Evolutionary conservation across 1,140 invertebrate genomes (phyloP), one percentile per base, ranked within the genome.

Genomic region (Teleopsis dalmanni): DNA sequence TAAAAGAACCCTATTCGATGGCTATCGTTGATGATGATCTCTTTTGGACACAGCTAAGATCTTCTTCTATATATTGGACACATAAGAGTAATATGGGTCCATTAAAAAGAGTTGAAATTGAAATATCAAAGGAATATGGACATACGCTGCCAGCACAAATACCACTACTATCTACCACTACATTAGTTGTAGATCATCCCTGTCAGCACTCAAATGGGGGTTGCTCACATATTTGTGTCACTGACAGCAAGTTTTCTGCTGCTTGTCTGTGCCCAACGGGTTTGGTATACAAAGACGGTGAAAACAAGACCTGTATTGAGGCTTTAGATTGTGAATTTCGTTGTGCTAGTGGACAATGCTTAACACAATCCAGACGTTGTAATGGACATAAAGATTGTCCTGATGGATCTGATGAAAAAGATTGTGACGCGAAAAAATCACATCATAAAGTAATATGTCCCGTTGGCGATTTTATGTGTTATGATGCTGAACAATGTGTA

Each of bases 221-320:
- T 11, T 91, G 87, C 59, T 80, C 82, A 13, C 83, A 90, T 61
- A 62, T 87, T 10, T 91, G 88, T 50, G 71, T 81, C 0, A 72
- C 60, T 36, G 51, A 52, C 19, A 53, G 58, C 4, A 52, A 54
- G 19, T 52, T 46, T 56, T 41, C 9, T 3, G 47, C 66, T 55
- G 53, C 71, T 2, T 85, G 85, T 51, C 65, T 78, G 1, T 88
- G 85, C 58, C 80, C 85, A 1, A 53, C 75, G 1, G 78, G 77
- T 0, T 75, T 78, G 51, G 56, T 72, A 1, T 60, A 81, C 18
- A 57, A 54, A 5, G 65, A 69, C 11, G 50, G 58, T 6, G 73
- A 77, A 54, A 73, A 75, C 31, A 60, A 57, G 4, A 78, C 70
- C 1, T 87, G 84, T 53, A 57, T 59, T 6, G 61, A 67, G 37